Conservation (phyloP, 2,888 invertebrate species). For the Drosophila longiperda region DNA sequence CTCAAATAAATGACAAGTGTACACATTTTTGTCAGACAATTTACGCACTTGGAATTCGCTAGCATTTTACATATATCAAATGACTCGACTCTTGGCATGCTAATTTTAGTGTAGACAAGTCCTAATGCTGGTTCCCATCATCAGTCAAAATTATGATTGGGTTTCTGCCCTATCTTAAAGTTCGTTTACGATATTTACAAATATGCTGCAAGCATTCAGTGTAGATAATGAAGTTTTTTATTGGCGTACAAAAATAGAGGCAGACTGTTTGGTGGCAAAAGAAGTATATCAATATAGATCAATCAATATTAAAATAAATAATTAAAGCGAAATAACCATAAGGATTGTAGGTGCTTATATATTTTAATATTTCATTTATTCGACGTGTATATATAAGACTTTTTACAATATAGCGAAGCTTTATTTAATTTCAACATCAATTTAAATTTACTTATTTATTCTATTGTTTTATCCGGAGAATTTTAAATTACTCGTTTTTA, state of each 20-base stretch:
- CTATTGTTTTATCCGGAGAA: not conserved
- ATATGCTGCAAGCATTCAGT: not conserved
- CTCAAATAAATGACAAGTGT: conserved; percentile 41
- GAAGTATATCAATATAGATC: not conserved
- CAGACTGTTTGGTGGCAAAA: no score
- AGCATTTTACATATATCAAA: conserved; percentile 22
- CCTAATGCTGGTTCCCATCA: conserved; percentile 29
- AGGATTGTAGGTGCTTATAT: not conserved
- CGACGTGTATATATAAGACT: not conserved
- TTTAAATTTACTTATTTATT: not conserved
- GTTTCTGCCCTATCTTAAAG: conserved; percentile 16
- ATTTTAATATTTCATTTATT: not conserved
- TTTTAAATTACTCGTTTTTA: not conserved
- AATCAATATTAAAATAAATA: not conserved
- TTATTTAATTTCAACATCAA: not conserved
- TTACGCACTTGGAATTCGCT: conserved; percentile 21
- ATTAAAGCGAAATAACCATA: no score
- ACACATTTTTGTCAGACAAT: conserved; percentile 57
- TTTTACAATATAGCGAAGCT: not conserved
- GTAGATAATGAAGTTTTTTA: no score
- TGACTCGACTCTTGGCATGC: conserved; percentile 37
- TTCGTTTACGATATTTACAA: conserved; percentile 7
- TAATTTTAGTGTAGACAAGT: conserved; percentile 46
- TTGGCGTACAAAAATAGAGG: no score
- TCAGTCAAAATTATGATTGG: conserved; percentile 37